A percentile compares a stretch with the other conserved stretches of the same genome.
Conservation (phyloP, 2,113 vertebrate genomes). For the Suncus etruscus region DNA sequence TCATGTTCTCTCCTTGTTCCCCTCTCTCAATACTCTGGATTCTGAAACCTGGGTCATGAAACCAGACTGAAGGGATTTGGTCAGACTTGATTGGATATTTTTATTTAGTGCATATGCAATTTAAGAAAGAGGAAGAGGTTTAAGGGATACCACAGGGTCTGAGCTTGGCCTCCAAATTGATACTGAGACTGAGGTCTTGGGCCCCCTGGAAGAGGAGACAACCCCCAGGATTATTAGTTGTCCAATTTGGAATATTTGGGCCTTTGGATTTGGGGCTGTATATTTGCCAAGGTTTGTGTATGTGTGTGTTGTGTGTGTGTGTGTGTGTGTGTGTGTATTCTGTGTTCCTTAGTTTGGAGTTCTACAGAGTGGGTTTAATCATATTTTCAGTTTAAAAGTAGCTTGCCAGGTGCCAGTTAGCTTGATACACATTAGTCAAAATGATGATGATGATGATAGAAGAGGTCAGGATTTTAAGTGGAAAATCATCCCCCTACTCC, state of each 20-base stretch:
- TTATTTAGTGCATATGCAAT: background rate
- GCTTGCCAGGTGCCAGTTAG: background rate
- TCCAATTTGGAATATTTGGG: background rate
- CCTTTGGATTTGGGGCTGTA: background rate
- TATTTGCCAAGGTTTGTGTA: background rate
- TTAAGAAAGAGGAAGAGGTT: background rate
- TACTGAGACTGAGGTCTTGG: background rate
- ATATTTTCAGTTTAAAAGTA: background rate
- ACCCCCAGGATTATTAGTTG: background rate
- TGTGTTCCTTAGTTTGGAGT: background rate
- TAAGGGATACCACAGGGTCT: background rate
- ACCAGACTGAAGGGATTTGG: background rate
- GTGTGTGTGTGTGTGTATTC: no score
- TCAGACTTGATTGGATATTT: background rate
- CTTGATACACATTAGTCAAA: background rate
- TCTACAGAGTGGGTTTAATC: slow-evolving; percentile 16
- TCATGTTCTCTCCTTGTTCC: background rate
- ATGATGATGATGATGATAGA: background rate
- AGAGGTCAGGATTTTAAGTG: background rate
- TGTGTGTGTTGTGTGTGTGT: no score
- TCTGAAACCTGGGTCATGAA: background rate
- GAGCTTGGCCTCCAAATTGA: background rate
- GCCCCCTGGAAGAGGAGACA: background rate
- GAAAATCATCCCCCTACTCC: background rate
- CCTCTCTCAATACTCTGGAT: background rate